Evolutionary conservation across 2,888 invertebrate genomes (phyloP), one percentile per base, ranked within the genome.

Genomic region (Neocrepidodera transversa): DNA sequence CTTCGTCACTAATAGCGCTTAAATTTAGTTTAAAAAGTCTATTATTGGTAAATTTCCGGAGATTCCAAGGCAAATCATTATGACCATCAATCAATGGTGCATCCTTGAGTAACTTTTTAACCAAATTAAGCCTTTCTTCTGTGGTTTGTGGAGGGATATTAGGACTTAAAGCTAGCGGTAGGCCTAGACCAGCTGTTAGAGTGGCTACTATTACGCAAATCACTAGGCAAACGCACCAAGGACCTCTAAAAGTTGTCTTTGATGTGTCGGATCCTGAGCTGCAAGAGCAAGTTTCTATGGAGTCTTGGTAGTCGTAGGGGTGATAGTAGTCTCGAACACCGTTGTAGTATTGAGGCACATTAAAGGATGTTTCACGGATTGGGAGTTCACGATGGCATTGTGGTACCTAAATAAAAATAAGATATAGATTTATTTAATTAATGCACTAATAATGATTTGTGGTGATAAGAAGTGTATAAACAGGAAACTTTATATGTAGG

Each of bases 11-110:
- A 60, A 89, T 81, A 66, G 86, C 84, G 71, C 86, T 86, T 74
- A 89, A 82, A 77, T 89, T 87, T 68, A 89, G 83, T 63, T 83
- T 84, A 61, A 84, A 82, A 67, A 92, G 83, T 79, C 88, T 88
- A 78, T 93, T 94, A 80, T 92, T 92, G 51, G 92, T 87, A 80
- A 93, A 93, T 79, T 92, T 92, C 63, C 93, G 83, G 64, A 94
- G 87, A 79, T 94, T 93, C 93, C 93, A 93, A 26, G 93, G 92
- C 73, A 93, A 83, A 78, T 94, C 93, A 80, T 94, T 91, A 81
- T 93, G 93, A 64, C 91, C 92, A 77, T 92, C 89, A 70, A 89
- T 87, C 66, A 89, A 84, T 53, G 89, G 89, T 54, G 86, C 84
- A 77, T 88, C 87, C 68, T 86, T 84, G 69, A 89, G 82, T 78